These are phyloP conservation scores for Syngnathus rostellatus DNA, from an alignment of 2,797 vertebrate species.

Conservation along the genomic window DNA sequence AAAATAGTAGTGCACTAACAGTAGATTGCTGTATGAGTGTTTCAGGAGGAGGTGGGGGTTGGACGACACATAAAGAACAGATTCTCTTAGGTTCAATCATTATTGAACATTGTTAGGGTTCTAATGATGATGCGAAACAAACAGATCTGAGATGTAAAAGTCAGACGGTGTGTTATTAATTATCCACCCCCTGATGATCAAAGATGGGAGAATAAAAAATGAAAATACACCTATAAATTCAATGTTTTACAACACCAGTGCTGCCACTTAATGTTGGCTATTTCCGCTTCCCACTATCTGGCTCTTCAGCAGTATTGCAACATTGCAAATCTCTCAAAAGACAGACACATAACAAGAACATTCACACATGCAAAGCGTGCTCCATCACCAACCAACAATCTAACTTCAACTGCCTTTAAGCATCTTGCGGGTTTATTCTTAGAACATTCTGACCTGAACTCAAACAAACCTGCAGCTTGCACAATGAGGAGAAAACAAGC, in stretches of 20 bases:
- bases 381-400: not conserved
- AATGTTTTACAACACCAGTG: not conserved
- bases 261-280: not conserved
- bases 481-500: not conserved
- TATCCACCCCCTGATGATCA: not conserved
- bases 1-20: not conserved
- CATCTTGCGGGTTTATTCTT: conserved; percentile 9
- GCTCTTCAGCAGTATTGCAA: not conserved
- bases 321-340: not conserved
- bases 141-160: not conserved
- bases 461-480: not conserved
- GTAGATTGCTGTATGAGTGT: conserved; percentile 1
- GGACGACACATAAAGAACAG: not conserved
- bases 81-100: no score
- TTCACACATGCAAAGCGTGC: not conserved
- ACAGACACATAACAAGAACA: not conserved
- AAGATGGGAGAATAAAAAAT: not conserved
- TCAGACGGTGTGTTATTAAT: not conserved
- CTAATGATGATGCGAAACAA: no score
- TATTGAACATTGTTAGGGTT: not conserved
- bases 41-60: not conserved
- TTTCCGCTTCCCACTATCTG: not conserved
- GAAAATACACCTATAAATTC: not conserved
- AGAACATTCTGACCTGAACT: conserved; percentile 5
- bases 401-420: not conserved